Evolutionary conservation across 2,888 invertebrate genomes (phyloP).

Genomic region (Platycnemis pennipes): DNA sequence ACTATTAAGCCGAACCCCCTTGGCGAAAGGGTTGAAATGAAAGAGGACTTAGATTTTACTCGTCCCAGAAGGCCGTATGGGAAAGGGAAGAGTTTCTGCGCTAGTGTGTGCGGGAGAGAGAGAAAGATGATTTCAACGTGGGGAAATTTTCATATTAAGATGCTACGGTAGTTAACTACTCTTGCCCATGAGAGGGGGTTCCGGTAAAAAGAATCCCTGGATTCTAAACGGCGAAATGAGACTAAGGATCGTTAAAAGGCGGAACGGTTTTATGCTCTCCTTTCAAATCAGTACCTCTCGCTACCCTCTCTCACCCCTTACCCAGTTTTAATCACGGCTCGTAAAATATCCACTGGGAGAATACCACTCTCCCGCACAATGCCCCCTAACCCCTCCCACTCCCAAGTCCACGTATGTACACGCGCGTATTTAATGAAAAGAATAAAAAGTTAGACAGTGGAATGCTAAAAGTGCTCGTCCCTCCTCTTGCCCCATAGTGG

Average conservation of each 20-base stretch:
- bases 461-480: conserved; percentile 15
- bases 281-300: background rate
- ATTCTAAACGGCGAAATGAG: conserved; percentile 50
- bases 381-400: too few relatives aligned
- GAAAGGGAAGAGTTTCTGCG: background rate
- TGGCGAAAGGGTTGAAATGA: background rate
- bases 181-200: conserved; percentile 12
- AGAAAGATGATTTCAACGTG: conserved; percentile 27
- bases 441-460: background rate
- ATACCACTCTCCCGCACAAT: background rate
- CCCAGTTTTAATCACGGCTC: conserved; percentile 51
- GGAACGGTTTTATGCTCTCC: conserved; percentile 49
- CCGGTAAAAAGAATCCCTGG: conserved; percentile 43
- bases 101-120: background rate
- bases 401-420: background rate
- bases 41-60: conserved; percentile 30
- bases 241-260: conserved; percentile 56
- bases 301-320: background rate
- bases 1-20: background rate
- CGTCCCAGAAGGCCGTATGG: background rate
- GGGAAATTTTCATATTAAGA: conserved; percentile 62
- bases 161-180: conserved; percentile 35
- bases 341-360: conserved; percentile 42
- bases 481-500: background rate
- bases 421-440: conserved; percentile 31